Evolutionary conservation across 2,797 vertebrate species (phyloP), one percentile per base, ranked within the genome.

Genomic region (Catharus ustulatus): DNA sequence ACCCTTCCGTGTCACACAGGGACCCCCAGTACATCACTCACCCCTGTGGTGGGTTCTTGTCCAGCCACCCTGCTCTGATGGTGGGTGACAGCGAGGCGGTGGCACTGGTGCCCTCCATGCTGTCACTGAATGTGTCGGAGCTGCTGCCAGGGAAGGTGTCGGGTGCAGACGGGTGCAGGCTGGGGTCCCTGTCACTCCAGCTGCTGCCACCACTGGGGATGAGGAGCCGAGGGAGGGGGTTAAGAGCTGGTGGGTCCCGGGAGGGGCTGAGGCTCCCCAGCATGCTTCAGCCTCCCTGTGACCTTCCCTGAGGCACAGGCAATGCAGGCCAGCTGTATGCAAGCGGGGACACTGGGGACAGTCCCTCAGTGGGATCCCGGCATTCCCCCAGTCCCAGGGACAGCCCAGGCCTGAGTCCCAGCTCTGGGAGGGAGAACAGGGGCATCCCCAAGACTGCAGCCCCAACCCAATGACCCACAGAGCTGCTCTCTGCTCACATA

Each of bases 31-130:
- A 16, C 10, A 7, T 19, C 42, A 84, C 97, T 96, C 98, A 99
- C 99, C 99, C 99, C 94, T 99, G 99, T 0, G 99, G 99, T 0
- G 99, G 99, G 97, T 98, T 99, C 98, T 99, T 99, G 97, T 99
- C 98, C 93, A 99, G 97, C 99, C 99, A 99, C 43, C 99, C 99
- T 13, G 97, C 98, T 94, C 98, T 99, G 95, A 99, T 97, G 92
- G 98, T 96, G 1, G 98, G 88, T 6, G 97, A 76, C 27, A 95
- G 92, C 11, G 93, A 38, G 52, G 19, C 12, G 13, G 46, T 66
- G 54, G 46, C 59, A 73, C 59, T 24, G 42, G 34, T 73, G 61
- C 23, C 16, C 19, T 90, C 87, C 87, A 84, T 90, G 74, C 81
- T 84, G 80, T 73, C 80, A 38, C 74, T 5, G 14, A 84, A 19